Evolutionary conservation across 2,113 vertebrate genomes (phyloP).

Genomic region (Bettongia penicillata): DNA sequence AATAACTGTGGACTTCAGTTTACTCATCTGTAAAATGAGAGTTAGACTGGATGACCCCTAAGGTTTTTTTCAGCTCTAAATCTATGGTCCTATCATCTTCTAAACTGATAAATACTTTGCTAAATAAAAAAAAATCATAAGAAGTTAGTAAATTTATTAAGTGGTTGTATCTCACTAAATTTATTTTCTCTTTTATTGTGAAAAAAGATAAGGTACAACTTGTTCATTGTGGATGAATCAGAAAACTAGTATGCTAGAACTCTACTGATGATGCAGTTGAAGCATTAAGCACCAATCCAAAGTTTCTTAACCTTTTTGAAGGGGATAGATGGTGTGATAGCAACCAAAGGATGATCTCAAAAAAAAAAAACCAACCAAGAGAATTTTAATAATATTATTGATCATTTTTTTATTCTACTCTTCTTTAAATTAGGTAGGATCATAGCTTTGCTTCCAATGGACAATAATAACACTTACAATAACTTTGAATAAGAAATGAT

Average conservation of each 20-base stretch:
- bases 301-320: conserved; percentile 45
- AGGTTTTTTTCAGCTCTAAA: background rate
- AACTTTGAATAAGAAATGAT: background rate
- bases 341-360: conserved; percentile 12
- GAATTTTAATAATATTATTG: background rate
- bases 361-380: background rate
- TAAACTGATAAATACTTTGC: conserved; percentile 32
- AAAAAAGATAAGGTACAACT: conserved; percentile 62
- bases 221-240: conserved; percentile 73
- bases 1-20: background rate
- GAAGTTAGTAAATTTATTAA: conserved; percentile 40
- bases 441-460: conserved; percentile 49
- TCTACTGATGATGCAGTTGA: conserved; percentile 60
- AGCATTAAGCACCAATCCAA: conserved; percentile 51
- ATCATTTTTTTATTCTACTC: conserved; percentile 30
- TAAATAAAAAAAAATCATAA: conserved; percentile 40
- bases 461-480: conserved; percentile 16
- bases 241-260: conserved; percentile 71
- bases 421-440: conserved; percentile 42
- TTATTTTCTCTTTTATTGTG: conserved; percentile 56
- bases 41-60: background rate
- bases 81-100: background rate
- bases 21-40: background rate
- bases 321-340: conserved; percentile 26
- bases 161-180: conserved; percentile 58